Conservation (phyloP, 2,797 vertebrate species). For the Spinibarbus caldwelli region DNA sequence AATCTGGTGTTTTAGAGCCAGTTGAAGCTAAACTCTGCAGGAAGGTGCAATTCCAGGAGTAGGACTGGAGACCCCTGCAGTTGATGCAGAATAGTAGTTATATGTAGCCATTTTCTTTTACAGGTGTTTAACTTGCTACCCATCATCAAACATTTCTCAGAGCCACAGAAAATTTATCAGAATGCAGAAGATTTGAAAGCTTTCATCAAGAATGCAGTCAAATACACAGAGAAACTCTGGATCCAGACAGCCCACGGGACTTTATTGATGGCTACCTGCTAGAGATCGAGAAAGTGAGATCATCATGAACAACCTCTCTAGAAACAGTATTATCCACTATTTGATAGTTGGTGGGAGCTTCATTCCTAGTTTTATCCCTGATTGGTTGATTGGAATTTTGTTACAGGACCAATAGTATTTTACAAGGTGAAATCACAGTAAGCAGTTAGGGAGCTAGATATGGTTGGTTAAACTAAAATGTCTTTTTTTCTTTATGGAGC, state of each 20-base stretch:
- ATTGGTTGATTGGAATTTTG: neutral
- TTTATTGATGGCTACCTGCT: slow-evolving; percentile 66
- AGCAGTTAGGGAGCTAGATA: neutral
- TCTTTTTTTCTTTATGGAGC: slow-evolving; percentile 8
- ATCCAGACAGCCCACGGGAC: slow-evolving; percentile 59
- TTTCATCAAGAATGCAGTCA: slow-evolving; percentile 47
- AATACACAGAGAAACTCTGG: slow-evolving; percentile 57
- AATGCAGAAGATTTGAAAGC: slow-evolving; percentile 2
- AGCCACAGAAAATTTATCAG: slow-evolving; percentile 49
- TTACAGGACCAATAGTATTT: neutral
- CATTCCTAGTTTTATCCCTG: no score
- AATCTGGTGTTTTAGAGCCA: neutral
- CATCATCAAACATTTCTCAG: slow-evolving; percentile 60
- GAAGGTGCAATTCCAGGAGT: neutral
- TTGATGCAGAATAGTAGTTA: neutral
- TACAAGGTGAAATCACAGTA: neutral
- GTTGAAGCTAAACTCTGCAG: neutral
- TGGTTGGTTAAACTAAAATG: neutral
- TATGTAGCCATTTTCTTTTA: neutral
- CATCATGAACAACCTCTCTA: neutral
- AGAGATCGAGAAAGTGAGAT: slow-evolving; percentile 54
- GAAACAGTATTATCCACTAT: neutral
- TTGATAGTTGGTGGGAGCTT: neutral
- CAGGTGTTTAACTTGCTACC: slow-evolving; percentile 63
- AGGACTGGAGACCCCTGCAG: neutral